A percentile compares a stretch with the other conserved stretches of the same genome.
These are phyloP conservation scores for Phlogophora meticulosa DNA, from an alignment of 2,888 invertebrate species.

Conservation along the genomic window DNA sequence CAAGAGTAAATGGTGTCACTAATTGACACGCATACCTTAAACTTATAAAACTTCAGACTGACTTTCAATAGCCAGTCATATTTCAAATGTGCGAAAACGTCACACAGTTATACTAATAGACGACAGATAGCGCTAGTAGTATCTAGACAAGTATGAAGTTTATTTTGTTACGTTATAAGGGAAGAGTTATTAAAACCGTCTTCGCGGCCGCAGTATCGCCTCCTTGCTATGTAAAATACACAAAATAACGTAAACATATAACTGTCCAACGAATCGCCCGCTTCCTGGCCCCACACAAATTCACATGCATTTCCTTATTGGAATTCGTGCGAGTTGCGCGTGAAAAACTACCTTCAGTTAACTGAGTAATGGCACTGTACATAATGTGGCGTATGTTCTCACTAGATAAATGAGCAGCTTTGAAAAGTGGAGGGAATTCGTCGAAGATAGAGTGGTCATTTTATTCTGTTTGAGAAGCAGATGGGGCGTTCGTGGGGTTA, in stretches of 20 bases:
- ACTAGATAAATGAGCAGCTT: slow-evolving; percentile 55
- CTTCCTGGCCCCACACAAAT: slow-evolving; percentile 50
- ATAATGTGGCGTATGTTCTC: slow-evolving; percentile 59
- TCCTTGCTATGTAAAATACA: background rate
- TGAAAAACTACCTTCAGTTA: slow-evolving; percentile 71
- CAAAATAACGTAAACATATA: slow-evolving; percentile 18
- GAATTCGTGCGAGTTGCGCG: slow-evolving; percentile 61
- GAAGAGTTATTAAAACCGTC: too few relatives aligned
- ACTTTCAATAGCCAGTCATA: too few relatives aligned
- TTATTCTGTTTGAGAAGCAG: slow-evolving; percentile 34
- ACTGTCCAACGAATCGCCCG: slow-evolving; percentile 35
- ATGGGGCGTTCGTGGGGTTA: slow-evolving; percentile 13
- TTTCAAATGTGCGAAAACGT: too few relatives aligned
- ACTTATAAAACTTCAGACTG: too few relatives aligned
- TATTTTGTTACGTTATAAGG: too few relatives aligned
- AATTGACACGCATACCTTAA: too few relatives aligned
- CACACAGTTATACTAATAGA: too few relatives aligned
- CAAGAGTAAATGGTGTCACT: too few relatives aligned
- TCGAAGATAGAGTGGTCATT: slow-evolving; percentile 45
- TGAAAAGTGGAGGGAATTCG: slow-evolving; percentile 28
- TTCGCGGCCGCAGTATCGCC: too few relatives aligned
- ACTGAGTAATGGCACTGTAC: slow-evolving; percentile 66
- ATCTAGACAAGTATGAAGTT: too few relatives aligned
- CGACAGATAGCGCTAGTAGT: too few relatives aligned
- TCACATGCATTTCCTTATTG: slow-evolving; percentile 67